Conservation (phyloP, 2,113 vertebrate species). For the Stegastes partitus region DNA sequence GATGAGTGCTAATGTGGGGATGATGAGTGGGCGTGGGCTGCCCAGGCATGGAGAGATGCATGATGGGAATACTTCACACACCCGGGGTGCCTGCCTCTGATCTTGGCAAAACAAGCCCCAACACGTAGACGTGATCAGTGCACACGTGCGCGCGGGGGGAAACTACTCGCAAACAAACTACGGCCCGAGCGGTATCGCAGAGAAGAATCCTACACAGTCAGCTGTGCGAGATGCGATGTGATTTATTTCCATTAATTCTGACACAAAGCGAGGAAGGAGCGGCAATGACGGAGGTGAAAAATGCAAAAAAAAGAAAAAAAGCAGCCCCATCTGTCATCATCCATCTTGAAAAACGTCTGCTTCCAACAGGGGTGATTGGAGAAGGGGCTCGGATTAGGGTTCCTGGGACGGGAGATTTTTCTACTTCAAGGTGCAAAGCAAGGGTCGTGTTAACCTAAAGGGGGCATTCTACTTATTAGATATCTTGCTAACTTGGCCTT, state of each 20-base stretch:
- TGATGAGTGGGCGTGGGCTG: conserved; percentile 79
- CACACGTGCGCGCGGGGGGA: conserved; percentile 37
- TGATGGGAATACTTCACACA: conserved; percentile 81
- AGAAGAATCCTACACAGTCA: background rate
- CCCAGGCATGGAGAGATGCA: conserved; percentile 70
- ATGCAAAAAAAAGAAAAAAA: conserved; percentile 1
- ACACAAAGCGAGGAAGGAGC: conserved; percentile 20
- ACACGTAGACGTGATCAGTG: conserved; percentile 28
- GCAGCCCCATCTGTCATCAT: conserved; percentile 47
- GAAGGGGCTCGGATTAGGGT: background rate
- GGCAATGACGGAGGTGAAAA: background rate
- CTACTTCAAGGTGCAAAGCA: background rate
- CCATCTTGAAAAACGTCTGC: conserved; percentile 8
- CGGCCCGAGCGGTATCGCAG: conserved; percentile 7
- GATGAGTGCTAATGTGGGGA: conserved; percentile 72
- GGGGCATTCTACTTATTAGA: no score
- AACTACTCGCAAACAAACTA: conserved; percentile 1
- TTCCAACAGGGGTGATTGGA: background rate
- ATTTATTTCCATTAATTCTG: conserved; percentile 58
- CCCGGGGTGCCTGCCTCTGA: conserved; percentile 65
- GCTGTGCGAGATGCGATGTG: conserved; percentile 13
- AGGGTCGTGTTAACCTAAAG: no score
- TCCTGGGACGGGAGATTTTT: no score
- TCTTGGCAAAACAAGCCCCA: conserved; percentile 71
- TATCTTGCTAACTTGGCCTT: no score